Base-by-base conservation (phyloP, 2,797 vertebrate genomes). In the Sebastes umbrosus region DNA sequence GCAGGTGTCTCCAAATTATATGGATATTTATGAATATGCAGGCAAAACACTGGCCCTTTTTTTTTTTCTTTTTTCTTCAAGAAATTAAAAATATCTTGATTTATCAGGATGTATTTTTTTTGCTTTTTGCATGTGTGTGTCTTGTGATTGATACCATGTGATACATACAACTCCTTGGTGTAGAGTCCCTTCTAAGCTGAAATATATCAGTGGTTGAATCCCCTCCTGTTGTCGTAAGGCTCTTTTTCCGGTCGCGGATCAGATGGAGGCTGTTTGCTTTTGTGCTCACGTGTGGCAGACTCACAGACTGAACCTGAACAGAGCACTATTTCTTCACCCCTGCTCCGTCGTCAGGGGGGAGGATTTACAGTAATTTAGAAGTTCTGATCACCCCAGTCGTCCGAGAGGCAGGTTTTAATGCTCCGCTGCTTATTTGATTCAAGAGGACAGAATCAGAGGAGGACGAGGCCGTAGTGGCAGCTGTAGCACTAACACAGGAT, bases 121-220 rank as follows among this genome's bases (percentile, higher is more conserved):
- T 74, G 36, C 69, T 90, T 87, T 84, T 79, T 92, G 89, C 88
- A 88, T 88, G 88, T 82, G 80, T 66, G 75, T 89, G 84, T 93
- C 79, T 83, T 83, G 94, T 94, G 80, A 83, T 84, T 76, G 82
- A 82, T 79, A 66, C 82, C 71, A 69, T 87, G 89, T 92, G 84
- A 86, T 84, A 70, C 55, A 71, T 75, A 84, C 71, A 84, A 57
- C 77, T 57, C 73, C 60, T 84, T 78, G 75, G 69, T 88, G 92
- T 91, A 8, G 81, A 88, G 54, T 82, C 63, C 46, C 65, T 73
- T 72, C 69, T 62, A 39, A 63, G 71, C 81, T 77, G 76, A 87
- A 82, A 63, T 62, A 43, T 67, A 55, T 73, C 83, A 69, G 86
- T 84, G 84, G 34, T 80, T 83, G 76, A 80, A 68, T 64, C 46